Evolutionary conservation across 2,888 invertebrate genomes (phyloP), one percentile per base, ranked within the genome.

Genomic region (Chaitophorus viminalis): DNA sequence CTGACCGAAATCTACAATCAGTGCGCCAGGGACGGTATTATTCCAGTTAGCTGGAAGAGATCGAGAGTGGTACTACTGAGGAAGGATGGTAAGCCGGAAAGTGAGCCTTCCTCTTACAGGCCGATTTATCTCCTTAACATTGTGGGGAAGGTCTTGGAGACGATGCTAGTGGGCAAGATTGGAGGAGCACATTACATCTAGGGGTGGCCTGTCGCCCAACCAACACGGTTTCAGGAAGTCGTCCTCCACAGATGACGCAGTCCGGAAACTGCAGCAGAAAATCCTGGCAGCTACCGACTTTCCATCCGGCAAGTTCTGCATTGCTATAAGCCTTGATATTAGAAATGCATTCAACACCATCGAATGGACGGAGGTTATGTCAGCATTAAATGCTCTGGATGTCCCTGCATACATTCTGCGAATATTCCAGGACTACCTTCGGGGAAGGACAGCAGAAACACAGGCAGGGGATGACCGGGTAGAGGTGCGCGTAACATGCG

Each of bases 341-440:
- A 39, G 60, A 4, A 79, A 79, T 65, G 78, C 78, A 1, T 79
- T 79, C 36, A 79, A 79, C 33, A 52, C 60, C 78, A 65, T 79
- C 0, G 65, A 33, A 33, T 79, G 78, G 60, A 25, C 1, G 11
- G 33, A 79, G 60, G 36, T 79, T 0, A 33, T 79, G 65, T 33
- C 14, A 25, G 65, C 79, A 17, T 5, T 81, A 4, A 46, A 70
- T 29, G 29, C 54, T 5, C 25, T 54, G 68, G 46, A 68, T 14
- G 81, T 46, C 0, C 81, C 81, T 18, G 0, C 29, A 0, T 81
- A 81, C 68, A 18, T 81, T 14, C 9, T 81, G 81, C 60, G 68
- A 31, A 25, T 70, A 14, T 81, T 81, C 68, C 39, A 46, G 21
- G 36, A 65, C 29, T 81, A 81, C 81, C 68, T 81, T 11, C 21